These are phyloP conservation scores for Lysiphlebus fabarum DNA, from an alignment of 1,140 invertebrate species.

Conservation along the genomic window DNA sequence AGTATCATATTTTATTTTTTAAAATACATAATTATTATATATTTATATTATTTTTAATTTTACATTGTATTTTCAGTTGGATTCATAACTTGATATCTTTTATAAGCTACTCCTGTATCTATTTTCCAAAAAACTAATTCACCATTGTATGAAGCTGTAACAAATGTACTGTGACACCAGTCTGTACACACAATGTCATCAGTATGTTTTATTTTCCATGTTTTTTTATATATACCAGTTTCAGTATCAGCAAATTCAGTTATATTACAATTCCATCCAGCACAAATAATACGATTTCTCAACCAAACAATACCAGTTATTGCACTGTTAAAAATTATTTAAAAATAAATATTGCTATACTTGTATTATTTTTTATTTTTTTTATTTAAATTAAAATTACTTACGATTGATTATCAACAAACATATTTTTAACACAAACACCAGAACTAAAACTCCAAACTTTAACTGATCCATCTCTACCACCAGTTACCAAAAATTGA, in stretches of 20 bases:
- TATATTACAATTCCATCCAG: constrained; percentile 68
- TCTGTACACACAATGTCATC: constrained; percentile 71
- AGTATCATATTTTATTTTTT: not conserved
- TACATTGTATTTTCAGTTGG: constrained; percentile 24
- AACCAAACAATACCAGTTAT: constrained; percentile 47
- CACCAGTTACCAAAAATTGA: constrained; percentile 69
- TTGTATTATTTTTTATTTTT: no score
- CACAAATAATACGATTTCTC: constrained; percentile 61
- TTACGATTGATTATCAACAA: constrained; percentile 56
- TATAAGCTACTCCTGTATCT: constrained; percentile 67
- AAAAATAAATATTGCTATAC: no score
- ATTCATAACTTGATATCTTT: constrained; percentile 41
- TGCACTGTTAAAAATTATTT: constrained; percentile 25
- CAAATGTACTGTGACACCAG: constrained; percentile 60
- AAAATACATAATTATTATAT: not conserved
- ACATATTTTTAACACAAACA: constrained; percentile 63
- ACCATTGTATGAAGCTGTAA: constrained; percentile 69
- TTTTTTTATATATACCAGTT: constrained; percentile 45
- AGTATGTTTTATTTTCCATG: constrained; percentile 65
- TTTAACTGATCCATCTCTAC: constrained; percentile 65
- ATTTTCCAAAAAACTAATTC: constrained; percentile 76
- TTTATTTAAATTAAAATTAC: not conserved
- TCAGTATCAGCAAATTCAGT: constrained; percentile 66
- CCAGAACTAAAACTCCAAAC: constrained; percentile 81
- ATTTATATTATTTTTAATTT: constrained; percentile 5